Evolutionary conservation across 2,113 vertebrate species (phyloP).

Genomic region (Zosterops pallidus): DNA sequence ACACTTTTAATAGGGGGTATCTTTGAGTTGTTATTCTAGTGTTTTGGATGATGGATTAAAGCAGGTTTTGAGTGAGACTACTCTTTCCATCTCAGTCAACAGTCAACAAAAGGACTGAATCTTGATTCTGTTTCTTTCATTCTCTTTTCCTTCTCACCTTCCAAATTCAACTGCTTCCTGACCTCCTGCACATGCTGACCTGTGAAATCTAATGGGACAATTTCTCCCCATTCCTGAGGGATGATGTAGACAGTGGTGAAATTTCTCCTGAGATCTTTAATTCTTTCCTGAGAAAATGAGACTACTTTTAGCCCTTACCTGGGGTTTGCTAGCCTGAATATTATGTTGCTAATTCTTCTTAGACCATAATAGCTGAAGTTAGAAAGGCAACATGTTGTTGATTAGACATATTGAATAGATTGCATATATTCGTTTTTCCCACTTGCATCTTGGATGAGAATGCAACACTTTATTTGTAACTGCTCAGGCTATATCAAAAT

Average conservation of each 20-base stretch:
- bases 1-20: neutral
- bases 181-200: neutral
- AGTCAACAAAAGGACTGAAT: neutral
- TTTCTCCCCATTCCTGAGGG: neutral
- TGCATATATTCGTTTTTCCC: neutral
- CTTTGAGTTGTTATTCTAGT: neutral
- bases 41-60: neutral
- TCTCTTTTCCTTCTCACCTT: neutral
- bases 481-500: constrained; percentile 55
- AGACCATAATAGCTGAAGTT: neutral
- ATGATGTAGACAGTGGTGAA: neutral
- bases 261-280: neutral
- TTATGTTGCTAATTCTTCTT: neutral
- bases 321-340: neutral
- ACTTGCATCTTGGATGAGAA: constrained; percentile 28
- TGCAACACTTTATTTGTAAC: neutral
- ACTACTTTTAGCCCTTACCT: neutral
- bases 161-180: neutral
- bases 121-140: neutral
- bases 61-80: neutral
- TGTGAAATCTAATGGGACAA: neutral
- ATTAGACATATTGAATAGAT: neutral
- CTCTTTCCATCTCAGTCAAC: neutral
- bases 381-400: neutral
- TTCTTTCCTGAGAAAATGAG: neutral